Evolutionary conservation across 2,888 invertebrate species (phyloP).

Genomic region (Acleris sparsana): DNA sequence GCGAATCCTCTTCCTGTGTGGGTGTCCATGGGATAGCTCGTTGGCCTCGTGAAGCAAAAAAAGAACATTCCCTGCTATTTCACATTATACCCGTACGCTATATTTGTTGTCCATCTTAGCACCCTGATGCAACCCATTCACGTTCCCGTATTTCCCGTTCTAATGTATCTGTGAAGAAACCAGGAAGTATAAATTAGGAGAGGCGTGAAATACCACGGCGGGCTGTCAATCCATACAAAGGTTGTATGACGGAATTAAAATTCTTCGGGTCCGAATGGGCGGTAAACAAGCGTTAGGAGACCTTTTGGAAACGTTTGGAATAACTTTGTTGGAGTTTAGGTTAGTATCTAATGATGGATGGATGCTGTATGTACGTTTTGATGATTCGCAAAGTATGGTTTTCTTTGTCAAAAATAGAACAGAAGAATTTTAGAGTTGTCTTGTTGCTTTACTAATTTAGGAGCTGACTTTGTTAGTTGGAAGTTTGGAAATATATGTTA

Average conservation of each 20-base stretch:
- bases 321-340: background rate
- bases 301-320: background rate
- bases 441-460: too few species aligned
- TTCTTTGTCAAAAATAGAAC: too few species aligned
- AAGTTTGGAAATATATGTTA: too few species aligned
- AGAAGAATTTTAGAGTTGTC: too few species aligned
- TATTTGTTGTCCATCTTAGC: constrained; percentile 10
- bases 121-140: constrained; percentile 24
- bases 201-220: constrained; percentile 71
- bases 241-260: constrained; percentile 66
- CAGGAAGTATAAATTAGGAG: constrained; percentile 75
- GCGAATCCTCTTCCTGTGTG: too few species aligned
- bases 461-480: too few species aligned
- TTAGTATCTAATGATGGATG: too few species aligned
- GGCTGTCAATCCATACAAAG: constrained; percentile 62
- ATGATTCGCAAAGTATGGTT: background rate
- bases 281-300: constrained; percentile 27
- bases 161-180: constrained; percentile 48
- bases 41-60: too few species aligned
- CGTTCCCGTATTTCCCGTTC: constrained; percentile 18
- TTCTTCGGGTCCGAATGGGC: constrained; percentile 46
- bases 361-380: too few species aligned
- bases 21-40: too few species aligned
- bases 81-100: background rate
- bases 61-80: background rate